Base-by-base conservation (phyloP, 2,797 vertebrate species). In the Melanotaenia parkinsoni region DNA sequence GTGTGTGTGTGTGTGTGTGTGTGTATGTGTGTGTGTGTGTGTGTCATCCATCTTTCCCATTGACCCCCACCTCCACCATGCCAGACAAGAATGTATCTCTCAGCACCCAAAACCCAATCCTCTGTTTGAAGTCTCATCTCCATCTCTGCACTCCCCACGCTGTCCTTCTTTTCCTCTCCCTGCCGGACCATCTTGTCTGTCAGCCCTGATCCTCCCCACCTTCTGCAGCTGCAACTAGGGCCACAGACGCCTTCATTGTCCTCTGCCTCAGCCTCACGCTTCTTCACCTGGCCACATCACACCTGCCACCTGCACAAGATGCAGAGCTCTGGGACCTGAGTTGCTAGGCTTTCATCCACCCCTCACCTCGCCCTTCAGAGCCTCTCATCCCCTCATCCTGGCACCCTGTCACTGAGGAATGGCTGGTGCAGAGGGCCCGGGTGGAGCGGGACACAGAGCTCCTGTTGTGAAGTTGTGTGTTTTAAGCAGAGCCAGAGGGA, bases 281-380 rank as follows among this genome's bases (percentile, higher is more conserved):
- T 88, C 91, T 81, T 83, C 88, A 85, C 86, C 88, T 91, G 76
- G 87, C 88, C 82, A 65, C 87, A 92, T 93, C 92, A 89, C 94
- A 94, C 93, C 94, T 94, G 94, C 92, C 93, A 94, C 93, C 94
- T 94, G 94, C 86, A 70, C 81, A 66, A 85, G 87, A 86, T 84
- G 58, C 81, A 67, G 76, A 78, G 81, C 76, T 67, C 61, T 54
- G 77, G 79, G 84, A 80, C 74, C 82, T 73, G 54, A 79, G 77
- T 75, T 8, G 37, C 62, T 0, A 63, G 62, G 77, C 88, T 91
- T 91, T 93, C 89, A 92, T 91, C 91, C 80, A 63, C 76, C 76
- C 86, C 71, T 86, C 84, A 67, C 64, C 63, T 81, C 33, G 11
- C 74, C 81, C 74, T 71, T 81, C 79, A 74, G 62, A 79, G 73